Evolutionary conservation across 2,113 vertebrate genomes (phyloP).

Genomic region (Xiphophorus maculatus): DNA sequence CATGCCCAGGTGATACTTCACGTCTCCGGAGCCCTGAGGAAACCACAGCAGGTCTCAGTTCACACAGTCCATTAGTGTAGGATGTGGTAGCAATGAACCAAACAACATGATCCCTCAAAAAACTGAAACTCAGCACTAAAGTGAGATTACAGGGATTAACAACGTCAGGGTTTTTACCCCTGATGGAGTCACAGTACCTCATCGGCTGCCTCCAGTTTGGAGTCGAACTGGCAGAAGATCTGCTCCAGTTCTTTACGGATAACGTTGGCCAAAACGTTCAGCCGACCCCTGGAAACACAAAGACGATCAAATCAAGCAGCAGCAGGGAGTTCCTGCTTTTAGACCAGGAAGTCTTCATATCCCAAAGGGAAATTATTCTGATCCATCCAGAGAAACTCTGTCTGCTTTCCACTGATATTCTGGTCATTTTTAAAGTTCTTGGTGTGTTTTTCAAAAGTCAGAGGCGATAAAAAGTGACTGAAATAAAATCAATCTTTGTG

Average conservation of each 20-base stretch:
- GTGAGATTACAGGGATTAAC: background rate
- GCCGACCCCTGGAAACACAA: conserved; percentile 84
- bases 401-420: too few species aligned
- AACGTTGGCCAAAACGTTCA: conserved; percentile 96
- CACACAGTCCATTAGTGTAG: too few species aligned
- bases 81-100: background rate
- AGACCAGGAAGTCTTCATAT: too few species aligned
- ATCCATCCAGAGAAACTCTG: too few species aligned
- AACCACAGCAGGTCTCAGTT: background rate
- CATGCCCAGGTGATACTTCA: conserved; percentile 99
- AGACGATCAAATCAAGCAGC: background rate
- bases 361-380: too few species aligned
- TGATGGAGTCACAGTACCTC: conserved; percentile 80
- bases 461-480: too few species aligned
- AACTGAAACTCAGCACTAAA: background rate
- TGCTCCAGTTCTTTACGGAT: conserved; percentile 98
- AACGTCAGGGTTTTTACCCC: background rate
- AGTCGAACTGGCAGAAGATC: conserved; percentile 99
- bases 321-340: too few species aligned
- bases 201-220: conserved; percentile 95
- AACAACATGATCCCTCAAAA: background rate
- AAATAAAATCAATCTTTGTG: too few species aligned
- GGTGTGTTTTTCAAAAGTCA: too few species aligned
- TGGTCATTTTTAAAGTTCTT: too few species aligned
- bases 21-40: conserved; percentile 91